Base-by-base conservation (phyloP, 2,888 invertebrate genomes). In the Muscina levida region DNA sequence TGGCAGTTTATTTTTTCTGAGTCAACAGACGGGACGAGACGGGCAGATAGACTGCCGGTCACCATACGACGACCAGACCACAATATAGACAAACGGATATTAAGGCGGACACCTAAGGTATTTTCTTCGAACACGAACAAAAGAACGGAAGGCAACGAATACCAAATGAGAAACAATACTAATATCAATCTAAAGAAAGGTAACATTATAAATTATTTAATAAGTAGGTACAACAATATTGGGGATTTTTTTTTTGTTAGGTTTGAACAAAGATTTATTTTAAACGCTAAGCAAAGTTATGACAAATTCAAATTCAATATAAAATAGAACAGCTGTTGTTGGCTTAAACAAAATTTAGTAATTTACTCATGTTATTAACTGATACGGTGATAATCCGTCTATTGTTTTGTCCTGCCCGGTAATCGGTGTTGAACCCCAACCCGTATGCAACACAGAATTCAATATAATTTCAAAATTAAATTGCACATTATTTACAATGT, bases 101-200 rank as follows among this genome's bases (percentile, higher is more conserved):
- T 46, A 67, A 46, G 72, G 72, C 80, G 75, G 82, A 76, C 73
- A 76, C 67, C 59, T 70, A 31, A 73, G 73, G 78, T 73, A 78
- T 77, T 76, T 80, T 72, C 79, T 56, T 68, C 11, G 59, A 22
- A 76, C 68, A 66, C 66, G 26, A 79, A 71, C 70, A 65, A 66
- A 39, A 42, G 46, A 57, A 62, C 22, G n/a, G 26, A 59, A 22
- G 5, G 44, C 19, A 26, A 67, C 17, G 72, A 56, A 42, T 22
- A 31, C 37, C 19, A 42, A 59, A n/a, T n/a, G n/a, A n/a, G n/a
- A n/a, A n/a, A n/a, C n/a, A n/a, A n/a, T n/a, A n/a, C n/a, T n/a
- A n/a, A n/a, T n/a, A n/a, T n/a, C n/a, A n/a, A n/a, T n/a, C n/a
- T n/a, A n/a, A n/a, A n/a, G n/a, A n/a, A n/a, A n/a, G n/a, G n/a